These are phyloP conservation scores for Eidolon dupreanum DNA, from an alignment of 2,797 vertebrate species.

Conservation along the genomic window DNA sequence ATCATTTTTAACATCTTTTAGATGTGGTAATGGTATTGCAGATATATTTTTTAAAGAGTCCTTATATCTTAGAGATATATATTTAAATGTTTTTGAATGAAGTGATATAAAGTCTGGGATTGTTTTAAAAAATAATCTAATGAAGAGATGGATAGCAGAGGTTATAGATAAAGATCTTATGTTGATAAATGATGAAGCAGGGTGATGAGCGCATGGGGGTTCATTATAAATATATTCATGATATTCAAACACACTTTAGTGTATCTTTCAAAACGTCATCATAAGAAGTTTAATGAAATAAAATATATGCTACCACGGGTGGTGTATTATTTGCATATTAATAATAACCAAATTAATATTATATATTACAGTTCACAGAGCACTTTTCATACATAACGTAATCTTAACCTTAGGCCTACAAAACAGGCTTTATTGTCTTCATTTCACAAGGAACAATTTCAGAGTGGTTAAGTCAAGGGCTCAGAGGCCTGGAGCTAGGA, in stretches of 20 bases:
- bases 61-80: not conserved
- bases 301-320: not conserved
- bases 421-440: conserved; percentile 18
- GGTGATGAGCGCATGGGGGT: not conserved
- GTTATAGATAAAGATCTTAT: not conserved
- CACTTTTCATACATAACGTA: conserved; percentile 40
- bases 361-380: not conserved
- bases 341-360: conserved; percentile 32
- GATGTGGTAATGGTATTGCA: not conserved
- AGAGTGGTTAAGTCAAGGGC: not conserved
- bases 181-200: not conserved
- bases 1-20: conserved; percentile 24
- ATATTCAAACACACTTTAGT: not conserved
- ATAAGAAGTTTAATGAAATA: conserved; percentile 44
- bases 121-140: conserved; percentile 23
- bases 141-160: not conserved
- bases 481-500: not conserved
- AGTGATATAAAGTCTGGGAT: not conserved
- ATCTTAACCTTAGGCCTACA: conserved; percentile 22
- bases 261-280: not conserved
- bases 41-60: not conserved
- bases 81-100: conserved; percentile 4
- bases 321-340: conserved; percentile 1
- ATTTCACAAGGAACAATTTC: conserved; percentile 33
- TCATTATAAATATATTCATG: not conserved